A percentile compares a stretch with the other conserved stretches of the same genome.
phyloP scores from a whole-genome alignment of 2,888 invertebrate species.

The Ectemnius continuus region DNA sequence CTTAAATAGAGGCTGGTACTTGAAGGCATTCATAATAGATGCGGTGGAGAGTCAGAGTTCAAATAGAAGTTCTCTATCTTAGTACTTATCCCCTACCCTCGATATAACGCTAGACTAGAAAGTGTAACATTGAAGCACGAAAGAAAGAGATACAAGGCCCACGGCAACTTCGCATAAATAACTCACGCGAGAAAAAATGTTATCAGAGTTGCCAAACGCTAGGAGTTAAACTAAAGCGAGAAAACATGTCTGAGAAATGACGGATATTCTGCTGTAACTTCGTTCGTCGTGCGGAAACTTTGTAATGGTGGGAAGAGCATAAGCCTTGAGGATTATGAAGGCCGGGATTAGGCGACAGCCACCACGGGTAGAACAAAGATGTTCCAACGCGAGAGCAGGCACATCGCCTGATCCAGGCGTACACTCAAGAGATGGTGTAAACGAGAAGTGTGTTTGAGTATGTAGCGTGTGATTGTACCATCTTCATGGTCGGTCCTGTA shows the following conservation, averaged over 20 bases:
- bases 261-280: too few species aligned
- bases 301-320: conserved; percentile 24
- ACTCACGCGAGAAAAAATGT: too few species aligned
- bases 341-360: conserved; percentile 12
- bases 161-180: neutral
- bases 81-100: too few species aligned
- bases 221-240: too few species aligned
- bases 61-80: too few species aligned
- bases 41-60: too few species aligned
- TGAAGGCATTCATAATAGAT: too few species aligned
- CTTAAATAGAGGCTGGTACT: too few species aligned
- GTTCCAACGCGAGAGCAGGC: neutral
- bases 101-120: too few species aligned
- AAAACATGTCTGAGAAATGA: too few species aligned
- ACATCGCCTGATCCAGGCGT: conserved; percentile 4
- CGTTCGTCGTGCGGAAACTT: neutral
- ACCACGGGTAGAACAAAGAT: conserved; percentile 5
- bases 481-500: conserved; percentile 86
- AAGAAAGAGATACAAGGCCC: neutral
- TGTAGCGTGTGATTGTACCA: conserved; percentile 71
- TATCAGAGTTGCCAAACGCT: too few species aligned
- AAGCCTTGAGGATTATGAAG: conserved; percentile 37
- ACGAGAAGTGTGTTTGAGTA: conserved; percentile 41
- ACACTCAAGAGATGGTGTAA: conserved; percentile 20
- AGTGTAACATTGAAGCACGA: neutral